Evolutionary conservation across 1,140 invertebrate species (phyloP).

Genomic region (Calliphora vicina): DNA sequence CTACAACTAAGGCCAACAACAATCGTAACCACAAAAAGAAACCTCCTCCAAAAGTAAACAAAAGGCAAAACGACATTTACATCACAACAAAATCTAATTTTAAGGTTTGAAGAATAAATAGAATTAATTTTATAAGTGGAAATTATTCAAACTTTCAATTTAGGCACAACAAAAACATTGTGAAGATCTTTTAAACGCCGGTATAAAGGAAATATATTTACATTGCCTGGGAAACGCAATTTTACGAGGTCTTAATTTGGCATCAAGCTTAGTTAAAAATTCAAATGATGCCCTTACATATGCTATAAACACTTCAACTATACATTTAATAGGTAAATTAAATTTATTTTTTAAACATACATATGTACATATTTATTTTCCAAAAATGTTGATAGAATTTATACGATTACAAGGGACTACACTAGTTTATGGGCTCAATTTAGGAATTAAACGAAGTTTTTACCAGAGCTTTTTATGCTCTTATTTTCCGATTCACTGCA

Average conservation of each 20-base stretch:
- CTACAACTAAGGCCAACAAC: background rate
- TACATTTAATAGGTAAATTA: slow-evolving; percentile 13
- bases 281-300: slow-evolving; percentile 22
- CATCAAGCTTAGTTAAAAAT: slow-evolving; percentile 5
- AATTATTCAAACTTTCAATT: background rate
- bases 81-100: slow-evolving; percentile 33
- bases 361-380: too few species aligned
- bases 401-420: too few species aligned
- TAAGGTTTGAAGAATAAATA: background rate
- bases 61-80: slow-evolving; percentile 1
- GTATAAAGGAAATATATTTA: slow-evolving; percentile 24
- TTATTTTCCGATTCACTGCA: too few species aligned
- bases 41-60: background rate
- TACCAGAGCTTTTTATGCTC: too few species aligned
- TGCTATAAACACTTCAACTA: slow-evolving; percentile 19
- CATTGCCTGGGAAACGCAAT: slow-evolving; percentile 33
- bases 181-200: slow-evolving; percentile 14
- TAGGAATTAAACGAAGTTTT: too few species aligned
- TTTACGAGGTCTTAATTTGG: slow-evolving; percentile 21
- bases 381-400: too few species aligned
- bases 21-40: background rate
- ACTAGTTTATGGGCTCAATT: too few species aligned
- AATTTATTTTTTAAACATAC: background rate
- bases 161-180: slow-evolving; percentile 27
- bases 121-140: background rate